Evolutionary conservation across 2,113 vertebrate species (phyloP).

Genomic region (Bombycilla garrulus): DNA sequence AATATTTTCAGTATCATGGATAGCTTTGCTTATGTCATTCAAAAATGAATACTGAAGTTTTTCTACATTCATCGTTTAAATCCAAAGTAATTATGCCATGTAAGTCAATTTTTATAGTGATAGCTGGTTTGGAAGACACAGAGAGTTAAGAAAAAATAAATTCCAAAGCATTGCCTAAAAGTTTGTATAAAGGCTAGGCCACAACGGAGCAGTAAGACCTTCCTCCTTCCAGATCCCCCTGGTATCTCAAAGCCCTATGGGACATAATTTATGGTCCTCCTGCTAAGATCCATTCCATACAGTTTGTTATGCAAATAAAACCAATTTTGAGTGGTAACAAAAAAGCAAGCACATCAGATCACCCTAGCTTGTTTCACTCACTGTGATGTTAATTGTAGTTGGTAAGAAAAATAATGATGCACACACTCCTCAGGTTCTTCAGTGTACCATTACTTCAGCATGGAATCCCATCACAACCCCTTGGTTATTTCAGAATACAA

Average conservation of each 20-base stretch:
- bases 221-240: background rate
- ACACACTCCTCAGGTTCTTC: background rate
- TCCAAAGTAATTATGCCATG: background rate
- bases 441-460: background rate
- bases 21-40: background rate
- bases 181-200: background rate
- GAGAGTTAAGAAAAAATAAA: background rate
- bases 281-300: background rate
- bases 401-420: background rate
- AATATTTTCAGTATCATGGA: background rate
- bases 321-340: background rate
- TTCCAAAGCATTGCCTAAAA: background rate
- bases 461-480: background rate
- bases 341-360: constrained; percentile 2
- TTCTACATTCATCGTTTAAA: background rate
- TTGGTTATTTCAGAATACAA: background rate
- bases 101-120: background rate
- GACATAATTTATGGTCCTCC: background rate
- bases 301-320: background rate
- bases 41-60: background rate
- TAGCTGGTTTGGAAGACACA: background rate
- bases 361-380: background rate
- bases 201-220: background rate
- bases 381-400: background rate
- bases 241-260: background rate